Evolutionary conservation across 2,113 vertebrate genomes (phyloP), one percentile per base, ranked within the genome.

Genomic region (Mastomys coucha): DNA sequence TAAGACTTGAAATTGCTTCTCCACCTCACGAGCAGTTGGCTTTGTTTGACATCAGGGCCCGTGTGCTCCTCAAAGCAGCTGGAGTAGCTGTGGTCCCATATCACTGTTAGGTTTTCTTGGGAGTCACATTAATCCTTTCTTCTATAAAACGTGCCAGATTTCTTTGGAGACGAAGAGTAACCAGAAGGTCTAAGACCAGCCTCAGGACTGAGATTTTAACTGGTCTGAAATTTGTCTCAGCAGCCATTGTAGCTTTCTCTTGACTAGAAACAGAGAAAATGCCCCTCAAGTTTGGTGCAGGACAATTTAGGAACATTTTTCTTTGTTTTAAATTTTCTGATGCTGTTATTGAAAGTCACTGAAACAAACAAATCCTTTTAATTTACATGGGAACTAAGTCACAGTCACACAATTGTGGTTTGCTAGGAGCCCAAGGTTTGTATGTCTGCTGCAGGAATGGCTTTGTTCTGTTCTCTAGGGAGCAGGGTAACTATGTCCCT

Each of bases 1-100:
- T 89, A 97, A 97, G 96, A 96, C 96, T 96, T 95, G 91, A 97
- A 97, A 98, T 96, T 96, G 70, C 93, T 97, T 98, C 91, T 95
- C 92, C 72, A 91, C 95, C 97, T 97, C 84, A 93, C 28, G 88
- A 96, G 95, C 84, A 76, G 24, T 45, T 89, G 93, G 72, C 94
- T 95, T 4, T 93, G 97, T 93, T 93, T 97, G 95, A 95, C 42
- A 93, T 45, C 20, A 92, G 56, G 85, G 89, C 63, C 58, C 58
- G 24, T 8, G 39, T 63, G 22, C 22, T 93, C 96, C 73, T 7
- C 96, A 97, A 95, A 94, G 97, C 97, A 97, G 76, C 95, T 92
- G 88, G 82, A 88, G 78, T 77, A 96, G 70, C 96, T 89, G 80
- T 86, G 81, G 91, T 87, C 98, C 85, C 75, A 88, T 94, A 93